These are phyloP conservation scores for Lasioglossum leucozonium DNA, from an alignment of 2,888 invertebrate genomes.

Conservation along the genomic window DNA sequence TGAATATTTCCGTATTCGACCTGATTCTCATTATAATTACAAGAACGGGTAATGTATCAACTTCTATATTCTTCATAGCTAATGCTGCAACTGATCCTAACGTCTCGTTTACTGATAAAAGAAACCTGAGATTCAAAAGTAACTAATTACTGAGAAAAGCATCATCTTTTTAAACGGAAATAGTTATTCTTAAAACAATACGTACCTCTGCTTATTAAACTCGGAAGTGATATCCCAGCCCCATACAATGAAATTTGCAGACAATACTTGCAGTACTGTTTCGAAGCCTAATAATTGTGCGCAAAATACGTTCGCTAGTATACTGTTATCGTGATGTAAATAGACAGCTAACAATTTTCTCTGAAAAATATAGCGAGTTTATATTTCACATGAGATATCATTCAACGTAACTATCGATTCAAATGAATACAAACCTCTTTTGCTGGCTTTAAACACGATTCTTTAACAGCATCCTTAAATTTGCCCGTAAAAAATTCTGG, in stretches of 20 bases:
- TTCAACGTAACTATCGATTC: not conserved
- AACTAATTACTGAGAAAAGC: not conserved
- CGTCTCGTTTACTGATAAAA: slow-evolving; percentile 90
- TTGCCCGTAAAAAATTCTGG: slow-evolving; percentile 97
- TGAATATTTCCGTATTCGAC: slow-evolving; percentile 95
- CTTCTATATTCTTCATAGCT: slow-evolving; percentile 93
- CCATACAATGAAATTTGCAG: slow-evolving; percentile 96
- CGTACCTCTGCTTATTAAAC: slow-evolving; percentile 92
- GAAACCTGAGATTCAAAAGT: slow-evolving; percentile 86
- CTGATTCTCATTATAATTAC: slow-evolving; percentile 95
- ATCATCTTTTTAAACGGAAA: slow-evolving; percentile 23
- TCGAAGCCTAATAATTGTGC: slow-evolving; percentile 96
- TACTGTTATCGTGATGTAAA: slow-evolving; percentile 97
- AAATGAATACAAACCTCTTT: slow-evolving; percentile 88
- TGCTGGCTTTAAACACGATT: slow-evolving; percentile 95
- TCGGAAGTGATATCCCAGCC: slow-evolving; percentile 98
- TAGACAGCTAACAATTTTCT: slow-evolving; percentile 97
- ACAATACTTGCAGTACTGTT: slow-evolving; percentile 94
- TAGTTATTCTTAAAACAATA: slow-evolving; percentile 48
- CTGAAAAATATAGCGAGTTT: slow-evolving; percentile 86
- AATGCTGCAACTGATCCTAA: slow-evolving; percentile 93
- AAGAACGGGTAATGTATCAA: slow-evolving; percentile 94
- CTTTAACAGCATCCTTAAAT: slow-evolving; percentile 95
- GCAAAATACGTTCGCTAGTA: slow-evolving; percentile 98
- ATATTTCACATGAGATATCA: not conserved